These are phyloP conservation scores for Dicranocentrus wangi DNA, from an alignment of 2,888 invertebrate species.

Conservation along the genomic window DNA sequence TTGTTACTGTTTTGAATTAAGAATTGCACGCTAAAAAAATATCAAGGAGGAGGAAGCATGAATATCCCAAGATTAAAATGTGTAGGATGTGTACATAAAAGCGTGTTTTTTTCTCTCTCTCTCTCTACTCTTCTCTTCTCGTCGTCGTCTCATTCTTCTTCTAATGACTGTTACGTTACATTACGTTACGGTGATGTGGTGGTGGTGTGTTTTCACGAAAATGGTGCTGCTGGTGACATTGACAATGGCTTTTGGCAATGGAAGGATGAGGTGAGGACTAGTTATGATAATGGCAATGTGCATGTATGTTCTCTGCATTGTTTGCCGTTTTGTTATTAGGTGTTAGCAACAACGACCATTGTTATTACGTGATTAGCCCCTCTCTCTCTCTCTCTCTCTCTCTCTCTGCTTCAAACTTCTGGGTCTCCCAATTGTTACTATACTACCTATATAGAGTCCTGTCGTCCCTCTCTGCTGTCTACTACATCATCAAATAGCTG, in stretches of 20 bases:
- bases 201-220: too few relatives aligned
- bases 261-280: neutral
- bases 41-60: conserved; percentile 4
- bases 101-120: too few relatives aligned
- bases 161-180: too few relatives aligned
- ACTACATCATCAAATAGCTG: too few relatives aligned
- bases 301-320: neutral
- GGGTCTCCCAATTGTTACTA: too few relatives aligned
- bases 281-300: neutral
- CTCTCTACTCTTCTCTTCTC: too few relatives aligned
- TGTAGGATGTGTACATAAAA: too few relatives aligned
- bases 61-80: too few relatives aligned
- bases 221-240: conserved; percentile 64
- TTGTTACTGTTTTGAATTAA: neutral
- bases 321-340: conserved; percentile 29
- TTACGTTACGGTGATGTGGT: conserved; percentile 14
- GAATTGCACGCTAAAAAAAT: neutral
- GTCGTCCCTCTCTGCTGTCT: too few relatives aligned
- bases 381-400: conserved; percentile 2
- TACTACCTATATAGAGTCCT: too few relatives aligned
- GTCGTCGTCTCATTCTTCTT: too few relatives aligned
- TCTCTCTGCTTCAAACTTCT: too few relatives aligned
- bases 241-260: conserved; percentile 49
- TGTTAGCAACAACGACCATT: conserved; percentile 25
- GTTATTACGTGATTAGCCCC: conserved; percentile 38